Evolutionary conservation across 1,140 invertebrate species (phyloP).

Genomic region (Drosophila gunungcola): DNA sequence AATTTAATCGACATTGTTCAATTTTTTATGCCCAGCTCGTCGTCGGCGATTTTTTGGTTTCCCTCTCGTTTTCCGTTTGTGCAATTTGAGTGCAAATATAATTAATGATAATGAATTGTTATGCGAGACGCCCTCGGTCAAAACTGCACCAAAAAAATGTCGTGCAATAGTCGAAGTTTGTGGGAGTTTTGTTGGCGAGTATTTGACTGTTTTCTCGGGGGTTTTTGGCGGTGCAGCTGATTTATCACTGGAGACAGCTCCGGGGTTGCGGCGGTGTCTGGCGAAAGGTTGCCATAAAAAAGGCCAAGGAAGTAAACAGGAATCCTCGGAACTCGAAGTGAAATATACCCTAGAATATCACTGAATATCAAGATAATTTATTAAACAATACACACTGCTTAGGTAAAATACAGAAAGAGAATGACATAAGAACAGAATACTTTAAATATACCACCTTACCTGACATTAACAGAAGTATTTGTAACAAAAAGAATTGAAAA

Average conservation of each 20-base stretch:
- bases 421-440: too few relatives aligned
- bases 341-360: neutral
- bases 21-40: slow-evolving; percentile 68
- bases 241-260: slow-evolving; percentile 63
- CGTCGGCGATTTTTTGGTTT: slow-evolving; percentile 8
- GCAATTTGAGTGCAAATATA: slow-evolving; percentile 71
- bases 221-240: slow-evolving; percentile 38
- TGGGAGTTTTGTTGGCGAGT: slow-evolving; percentile 41
- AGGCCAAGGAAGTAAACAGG: too few relatives aligned
- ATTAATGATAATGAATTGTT: slow-evolving; percentile 83
- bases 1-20: slow-evolving; percentile 72
- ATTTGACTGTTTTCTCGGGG: slow-evolving; percentile 29
- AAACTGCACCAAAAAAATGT: slow-evolving; percentile 41
- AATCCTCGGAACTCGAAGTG: neutral
- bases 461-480: too few relatives aligned
- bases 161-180: slow-evolving; percentile 51
- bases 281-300: slow-evolving; percentile 69
- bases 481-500: too few relatives aligned
- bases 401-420: too few relatives aligned
- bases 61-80: slow-evolving; percentile 18
- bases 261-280: slow-evolving; percentile 37
- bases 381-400: too few relatives aligned
- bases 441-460: too few relatives aligned
- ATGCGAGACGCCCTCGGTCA: slow-evolving; percentile 62
- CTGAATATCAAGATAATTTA: too few relatives aligned